Percentiles rank a stretch among this genome's conserved stretches.
Evolutionary conservation across 2,797 vertebrate genomes (phyloP).

Genomic region (Micrastur ruficollis): DNA sequence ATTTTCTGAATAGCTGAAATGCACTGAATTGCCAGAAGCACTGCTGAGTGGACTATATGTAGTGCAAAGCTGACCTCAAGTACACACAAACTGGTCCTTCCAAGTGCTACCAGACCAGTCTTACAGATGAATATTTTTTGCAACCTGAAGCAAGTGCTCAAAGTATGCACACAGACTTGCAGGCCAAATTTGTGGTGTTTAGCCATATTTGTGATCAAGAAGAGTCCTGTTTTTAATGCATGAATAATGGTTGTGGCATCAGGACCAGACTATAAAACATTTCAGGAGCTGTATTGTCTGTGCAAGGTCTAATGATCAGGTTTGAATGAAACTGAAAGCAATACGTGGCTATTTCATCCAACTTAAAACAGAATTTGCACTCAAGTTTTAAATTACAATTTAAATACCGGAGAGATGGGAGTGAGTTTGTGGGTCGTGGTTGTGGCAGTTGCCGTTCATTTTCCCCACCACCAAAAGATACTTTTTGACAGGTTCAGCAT

Average conservation of each 20-base stretch:
- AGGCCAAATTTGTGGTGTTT: not conserved
- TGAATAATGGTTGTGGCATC: rapidly evolving
- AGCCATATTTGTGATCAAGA: rapidly evolving
- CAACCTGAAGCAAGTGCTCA: not conserved
- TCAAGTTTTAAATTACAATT: not conserved
- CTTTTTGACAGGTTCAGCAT: rapidly evolving
- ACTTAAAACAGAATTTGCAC: not conserved
- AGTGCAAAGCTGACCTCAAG: not conserved
- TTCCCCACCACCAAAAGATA: not conserved
- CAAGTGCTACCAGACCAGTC: not conserved
- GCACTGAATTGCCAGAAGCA: not conserved
- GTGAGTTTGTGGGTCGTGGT: not conserved
- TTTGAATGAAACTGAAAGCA: not conserved
- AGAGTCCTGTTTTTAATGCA: not conserved
- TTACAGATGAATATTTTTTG: not conserved
- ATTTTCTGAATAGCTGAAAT: not conserved
- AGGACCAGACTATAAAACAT: not conserved
- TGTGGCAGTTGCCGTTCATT: not conserved
- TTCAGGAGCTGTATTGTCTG: not conserved
- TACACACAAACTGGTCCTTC: not conserved
- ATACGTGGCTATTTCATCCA: rapidly evolving
- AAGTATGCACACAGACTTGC: not conserved
- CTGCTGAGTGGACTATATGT: rapidly evolving
- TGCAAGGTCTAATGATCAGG: not conserved
- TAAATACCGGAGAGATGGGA: not conserved